Percentiles rank a stretch among this genome's conserved stretches.
These are phyloP conservation scores for Elegia similella DNA, from an alignment of 2,888 invertebrate species.

Conservation along the genomic window DNA sequence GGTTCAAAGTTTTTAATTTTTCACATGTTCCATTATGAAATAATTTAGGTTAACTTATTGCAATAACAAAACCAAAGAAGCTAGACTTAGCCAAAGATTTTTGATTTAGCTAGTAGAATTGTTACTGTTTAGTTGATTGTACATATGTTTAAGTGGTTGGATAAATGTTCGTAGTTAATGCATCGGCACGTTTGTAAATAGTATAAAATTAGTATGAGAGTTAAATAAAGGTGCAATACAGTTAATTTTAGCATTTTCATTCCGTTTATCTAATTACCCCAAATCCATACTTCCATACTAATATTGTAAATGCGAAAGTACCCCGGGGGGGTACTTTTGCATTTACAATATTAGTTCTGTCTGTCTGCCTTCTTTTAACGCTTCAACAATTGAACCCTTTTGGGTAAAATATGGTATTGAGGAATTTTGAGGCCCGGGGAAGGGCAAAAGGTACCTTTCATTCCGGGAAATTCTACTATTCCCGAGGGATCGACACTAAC, in stretches of 20 bases:
- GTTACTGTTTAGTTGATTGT: slow-evolving; percentile 53
- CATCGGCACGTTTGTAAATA: slow-evolving; percentile 71
- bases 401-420: too few relatives aligned
- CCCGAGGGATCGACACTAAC: too few relatives aligned
- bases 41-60: slow-evolving; percentile 5
- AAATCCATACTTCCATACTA: too few relatives aligned
- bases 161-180: slow-evolving; percentile 53
- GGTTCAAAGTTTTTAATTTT: background rate
- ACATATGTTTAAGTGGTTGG: slow-evolving; percentile 51
- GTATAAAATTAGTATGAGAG: slow-evolving; percentile 55
- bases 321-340: too few relatives aligned
- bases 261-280: background rate
- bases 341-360: too few relatives aligned
- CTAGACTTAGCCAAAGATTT: slow-evolving; percentile 46
- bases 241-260: slow-evolving; percentile 24
- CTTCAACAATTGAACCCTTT: too few relatives aligned
- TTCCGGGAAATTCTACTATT: too few relatives aligned
- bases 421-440: too few relatives aligned
- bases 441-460: too few relatives aligned
- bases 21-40: background rate
- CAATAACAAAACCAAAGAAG: slow-evolving; percentile 32
- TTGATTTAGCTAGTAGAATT: slow-evolving; percentile 54
- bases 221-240: slow-evolving; percentile 68
- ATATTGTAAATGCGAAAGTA: too few relatives aligned
- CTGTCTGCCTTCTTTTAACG: too few relatives aligned